Base-by-base conservation (phyloP, 2,888 invertebrate species). In the Diarsia rubi region DNA sequence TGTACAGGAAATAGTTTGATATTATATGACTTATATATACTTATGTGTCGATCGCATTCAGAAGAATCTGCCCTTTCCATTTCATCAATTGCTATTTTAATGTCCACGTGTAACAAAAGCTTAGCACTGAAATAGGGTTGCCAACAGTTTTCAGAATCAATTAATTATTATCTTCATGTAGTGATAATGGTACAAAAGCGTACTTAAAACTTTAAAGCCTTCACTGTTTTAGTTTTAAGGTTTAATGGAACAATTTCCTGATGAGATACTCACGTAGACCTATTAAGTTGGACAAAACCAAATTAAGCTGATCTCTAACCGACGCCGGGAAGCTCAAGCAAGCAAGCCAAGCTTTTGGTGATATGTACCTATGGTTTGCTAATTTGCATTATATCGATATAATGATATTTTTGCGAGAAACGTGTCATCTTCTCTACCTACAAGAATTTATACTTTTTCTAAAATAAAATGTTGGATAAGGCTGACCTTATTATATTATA, bases 11-110 rank as follows among this genome's bases (percentile, higher is more conserved):
- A 31, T 31, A 31, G 31, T 31, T 31, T 31, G 31, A 31, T 4
- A 31, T 31, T 3, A 3, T 31, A 31, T 31, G 31, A 37, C 37
- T 37, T 3, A 3, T 31, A n/a, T n/a, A n/a, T n/a, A n/a, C n/a
- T 31, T 24, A 14, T 8, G 49, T 42, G 24, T 27, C 27, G 12
- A 44, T 44, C n/a, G 44, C 52, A 54, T 27, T 16, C 16, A 3
- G 8, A 16, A 19, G 9, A 54, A n/a, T 31, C n/a, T 27, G n/a
- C n/a, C 3, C n/a, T 21, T 59, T 42, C 3, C 21, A 27, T 47
- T 47, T 24, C 47, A n/a, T n/a, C 54, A 42, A 59, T 63, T 27
- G 59, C 42, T 59, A 59, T 59, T 70, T 59, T 21, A 42, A 73
- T 69, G 27, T 27, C 60, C 60, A 52, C 49, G 60, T 27, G 49